phyloP scores from a whole-genome alignment of 2,113 vertebrate genomes.

The Ellobius talpinus region DNA sequence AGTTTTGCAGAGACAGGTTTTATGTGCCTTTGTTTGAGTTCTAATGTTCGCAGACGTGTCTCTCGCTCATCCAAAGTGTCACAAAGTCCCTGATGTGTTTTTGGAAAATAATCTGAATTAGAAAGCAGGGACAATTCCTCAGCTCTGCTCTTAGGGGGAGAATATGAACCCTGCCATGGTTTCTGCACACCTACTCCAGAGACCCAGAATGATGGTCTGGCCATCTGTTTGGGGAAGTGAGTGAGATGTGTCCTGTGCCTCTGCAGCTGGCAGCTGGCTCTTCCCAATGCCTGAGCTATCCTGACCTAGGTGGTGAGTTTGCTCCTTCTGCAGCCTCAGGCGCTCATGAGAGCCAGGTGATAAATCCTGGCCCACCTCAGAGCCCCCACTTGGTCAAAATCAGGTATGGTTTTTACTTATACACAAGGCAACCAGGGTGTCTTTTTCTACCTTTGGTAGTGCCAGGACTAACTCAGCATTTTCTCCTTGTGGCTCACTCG shows the following conservation, averaged over 20 bases:
- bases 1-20: neutral
- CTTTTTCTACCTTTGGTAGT: neutral
- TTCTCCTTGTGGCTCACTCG: neutral
- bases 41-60: neutral
- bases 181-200: slow-evolving; percentile 34
- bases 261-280: neutral
- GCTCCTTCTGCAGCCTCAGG: neutral
- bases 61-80: slow-evolving; percentile 15
- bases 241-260: neutral
- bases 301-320: neutral
- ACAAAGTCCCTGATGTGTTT: neutral
- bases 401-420: neutral
- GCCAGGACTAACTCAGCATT: neutral
- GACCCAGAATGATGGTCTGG: neutral
- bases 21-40: slow-evolving; percentile 45
- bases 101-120: slow-evolving; percentile 48
- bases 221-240: slow-evolving; percentile 46
- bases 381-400: too few species aligned
- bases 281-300: neutral
- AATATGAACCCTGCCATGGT: neutral
- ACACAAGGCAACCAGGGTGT: fast-evolving
- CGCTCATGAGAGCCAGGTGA: neutral
- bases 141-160: neutral
- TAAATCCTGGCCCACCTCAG: neutral
- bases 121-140: neutral